A percentile compares a stretch with the other conserved stretches of the same genome.
Evolutionary conservation across 2,888 invertebrate genomes (phyloP).

Genomic region (Schizaphis graminum): DNA sequence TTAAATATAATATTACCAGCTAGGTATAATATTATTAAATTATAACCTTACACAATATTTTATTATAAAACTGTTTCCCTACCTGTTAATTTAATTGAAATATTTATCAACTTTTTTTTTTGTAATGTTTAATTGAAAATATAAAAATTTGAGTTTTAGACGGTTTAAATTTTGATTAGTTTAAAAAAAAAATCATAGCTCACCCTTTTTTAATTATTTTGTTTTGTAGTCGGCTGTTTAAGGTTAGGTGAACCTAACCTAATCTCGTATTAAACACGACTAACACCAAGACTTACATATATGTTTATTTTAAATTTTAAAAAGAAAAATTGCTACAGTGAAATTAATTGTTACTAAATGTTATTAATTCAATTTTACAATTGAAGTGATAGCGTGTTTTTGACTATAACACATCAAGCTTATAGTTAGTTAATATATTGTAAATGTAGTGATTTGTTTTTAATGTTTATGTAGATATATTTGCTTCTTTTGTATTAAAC

Average conservation of each 20-base stretch:
- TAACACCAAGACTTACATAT: slow-evolving; percentile 38
- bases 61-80: neutral
- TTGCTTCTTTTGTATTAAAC: neutral
- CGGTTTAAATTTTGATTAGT: neutral
- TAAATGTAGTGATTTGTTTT: slow-evolving; percentile 50
- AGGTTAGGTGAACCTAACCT: slow-evolving; percentile 64
- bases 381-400: slow-evolving; percentile 59
- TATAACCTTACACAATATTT: neutral
- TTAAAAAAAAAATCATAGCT: slow-evolving; percentile 30
- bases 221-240: slow-evolving; percentile 51
- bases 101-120: neutral
- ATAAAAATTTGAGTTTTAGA: slow-evolving; percentile 8
- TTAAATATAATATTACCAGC: neutral
- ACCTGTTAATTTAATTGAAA: neutral
- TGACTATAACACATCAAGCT: neutral
- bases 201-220: slow-evolving; percentile 59
- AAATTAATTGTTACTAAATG: neutral
- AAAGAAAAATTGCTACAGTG: slow-evolving; percentile 44
- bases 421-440: slow-evolving; percentile 31
- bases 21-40: neutral
- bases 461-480: neutral
- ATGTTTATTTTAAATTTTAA: slow-evolving; percentile 26
- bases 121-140: neutral
- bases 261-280: slow-evolving; percentile 56
- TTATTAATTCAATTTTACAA: slow-evolving; percentile 19